A percentile compares a stretch with the other conserved stretches of the same genome.
Evolutionary conservation across 2,113 vertebrate genomes (phyloP).

Genomic region (Poeciliopsis retropinna): DNA sequence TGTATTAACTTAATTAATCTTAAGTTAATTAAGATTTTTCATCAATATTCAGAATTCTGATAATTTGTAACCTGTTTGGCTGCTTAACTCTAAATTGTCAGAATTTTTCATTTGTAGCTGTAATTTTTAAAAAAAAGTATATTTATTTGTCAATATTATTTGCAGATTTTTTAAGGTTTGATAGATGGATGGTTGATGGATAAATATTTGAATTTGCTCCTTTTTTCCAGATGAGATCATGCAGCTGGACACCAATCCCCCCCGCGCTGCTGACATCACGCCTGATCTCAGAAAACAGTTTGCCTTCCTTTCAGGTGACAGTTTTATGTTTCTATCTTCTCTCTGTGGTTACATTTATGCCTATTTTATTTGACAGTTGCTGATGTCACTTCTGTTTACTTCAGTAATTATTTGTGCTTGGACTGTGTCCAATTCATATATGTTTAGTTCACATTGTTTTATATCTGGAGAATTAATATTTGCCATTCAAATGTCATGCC

Average conservation of each 20-base stretch:
- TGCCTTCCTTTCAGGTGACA: conserved; percentile 93
- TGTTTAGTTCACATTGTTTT: conserved; percentile 26
- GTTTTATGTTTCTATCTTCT: neutral
- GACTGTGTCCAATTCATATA: conserved; percentile 5
- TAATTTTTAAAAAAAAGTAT: neutral
- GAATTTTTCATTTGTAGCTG: too few species aligned
- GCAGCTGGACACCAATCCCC: conserved; percentile 90
- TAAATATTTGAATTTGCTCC: conserved; percentile 13
- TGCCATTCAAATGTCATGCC: conserved; percentile 59
- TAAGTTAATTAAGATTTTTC: neutral
- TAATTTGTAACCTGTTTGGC: neutral
- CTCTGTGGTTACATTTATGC: neutral
- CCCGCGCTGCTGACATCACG: conserved; percentile 90
- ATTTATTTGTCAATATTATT: neutral
- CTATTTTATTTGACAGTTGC: neutral
- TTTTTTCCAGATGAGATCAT: conserved; percentile 94
- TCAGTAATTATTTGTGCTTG: neutral
- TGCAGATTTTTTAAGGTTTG: neutral
- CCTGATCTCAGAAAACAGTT: conserved; percentile 93
- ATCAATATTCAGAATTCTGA: neutral
- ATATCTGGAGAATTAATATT: conserved; percentile 21
- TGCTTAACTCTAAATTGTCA: neutral
- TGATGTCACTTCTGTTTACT: neutral
- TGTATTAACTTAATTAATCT: too few species aligned
- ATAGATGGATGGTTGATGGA: neutral